Percentiles rank a stretch among this genome's conserved stretches.
Evolutionary conservation across 2,797 vertebrate genomes (phyloP).

Genomic region (Tachyglossus aculeatus): DNA sequence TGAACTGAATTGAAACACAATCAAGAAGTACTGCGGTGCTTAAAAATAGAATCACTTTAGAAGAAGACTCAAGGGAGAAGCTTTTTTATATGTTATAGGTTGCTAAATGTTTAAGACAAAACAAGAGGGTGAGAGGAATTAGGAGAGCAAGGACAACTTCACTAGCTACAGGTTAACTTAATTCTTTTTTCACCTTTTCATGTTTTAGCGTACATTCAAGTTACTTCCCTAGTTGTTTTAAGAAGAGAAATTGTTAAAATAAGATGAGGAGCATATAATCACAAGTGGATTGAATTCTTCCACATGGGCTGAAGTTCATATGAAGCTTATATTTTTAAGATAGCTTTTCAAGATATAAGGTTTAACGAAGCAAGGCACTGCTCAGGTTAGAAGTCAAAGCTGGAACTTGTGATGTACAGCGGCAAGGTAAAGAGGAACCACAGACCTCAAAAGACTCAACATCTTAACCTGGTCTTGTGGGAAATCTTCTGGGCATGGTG

Average conservation of each 20-base stretch:
- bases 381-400: background rate
- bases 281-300: constrained; percentile 61
- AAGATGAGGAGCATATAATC: constrained; percentile 28
- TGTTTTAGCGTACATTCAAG: constrained; percentile 38
- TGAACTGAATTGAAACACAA: constrained; percentile 67
- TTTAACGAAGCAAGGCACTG: no score
- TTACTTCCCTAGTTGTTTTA: constrained; percentile 37
- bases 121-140: constrained; percentile 27
- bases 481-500: no score
- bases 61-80: constrained; percentile 46
- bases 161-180: constrained; percentile 47
- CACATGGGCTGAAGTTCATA: constrained; percentile 11
- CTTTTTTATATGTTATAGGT: constrained; percentile 22
- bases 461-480: no score
- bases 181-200: constrained; percentile 42
- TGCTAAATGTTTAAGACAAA: constrained; percentile 35
- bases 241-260: constrained; percentile 47
- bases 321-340: constrained; percentile 38
- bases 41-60: constrained; percentile 56
- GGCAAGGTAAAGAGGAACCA: background rate
- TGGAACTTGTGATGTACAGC: background rate
- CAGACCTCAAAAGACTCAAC: no score
- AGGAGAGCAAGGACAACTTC: background rate
- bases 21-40: constrained; percentile 58
- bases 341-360: background rate